Base-by-base conservation (phyloP, 2,797 vertebrate genomes). In the Spinibarbus caldwelli region DNA sequence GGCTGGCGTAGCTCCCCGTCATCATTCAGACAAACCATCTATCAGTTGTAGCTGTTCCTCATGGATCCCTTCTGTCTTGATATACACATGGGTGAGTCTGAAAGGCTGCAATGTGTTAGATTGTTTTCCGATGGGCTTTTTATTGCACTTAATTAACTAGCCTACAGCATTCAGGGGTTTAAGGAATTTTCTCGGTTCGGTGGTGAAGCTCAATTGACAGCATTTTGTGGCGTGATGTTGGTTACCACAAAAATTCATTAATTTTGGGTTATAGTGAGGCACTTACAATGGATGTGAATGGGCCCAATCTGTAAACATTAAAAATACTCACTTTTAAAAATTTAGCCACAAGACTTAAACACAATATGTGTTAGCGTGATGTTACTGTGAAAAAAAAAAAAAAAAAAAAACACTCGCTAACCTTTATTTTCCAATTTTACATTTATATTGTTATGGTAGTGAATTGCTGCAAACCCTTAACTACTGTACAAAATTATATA, bases 11-110 rank as follows among this genome's bases (percentile, higher is more conserved):
- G 36, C n/a, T 14, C 29, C n/a, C 78, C 14, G 15, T 77, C 41
- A 68, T 84, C 78, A 45, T 38, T 36, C 45, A 47, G 82, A 80
- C 62, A 34, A 72, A 59, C 41, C 79, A 49, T 85, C 83, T 81
- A 36, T 82, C 81, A 75, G 78, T 59, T 41, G 26, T 14, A 54
- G 62, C 70, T 78, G 45, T 41, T n/a, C 34, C 73, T 54, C 29
- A 94, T 94, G 94, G 92, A 95, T 72, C 93, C 93, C 31, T 94
- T 94, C 90, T 93, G 90, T 90, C 79, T 90, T 80, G 92, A 95
- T 36, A 12, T 93, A 41, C 89, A 90, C 87, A 89, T 89, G 85
- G 93, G 93, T 94, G 87, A 95, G 94, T 94, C 45, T 52, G n/a
- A 64, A 79, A 59, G 19, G n/a, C 47, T 81, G 66, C 14, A 5